Base-by-base conservation (phyloP, 2,113 vertebrate species). In the Actenoides hombroni region DNA sequence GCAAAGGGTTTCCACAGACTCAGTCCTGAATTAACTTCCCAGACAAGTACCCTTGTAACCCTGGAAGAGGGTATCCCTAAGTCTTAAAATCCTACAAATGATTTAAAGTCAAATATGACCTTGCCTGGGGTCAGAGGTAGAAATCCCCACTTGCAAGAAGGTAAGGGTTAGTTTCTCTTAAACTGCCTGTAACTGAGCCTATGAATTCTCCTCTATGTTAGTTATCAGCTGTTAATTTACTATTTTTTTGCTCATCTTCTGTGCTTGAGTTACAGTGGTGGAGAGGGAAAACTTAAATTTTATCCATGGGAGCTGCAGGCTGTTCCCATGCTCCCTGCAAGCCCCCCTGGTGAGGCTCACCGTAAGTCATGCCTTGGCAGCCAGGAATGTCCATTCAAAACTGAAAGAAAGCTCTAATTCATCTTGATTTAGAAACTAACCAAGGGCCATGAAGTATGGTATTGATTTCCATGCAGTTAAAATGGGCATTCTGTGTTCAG, bases 121-220 rank as follows among this genome's bases (percentile, higher is more conserved):
- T 11, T 78, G 18, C 20, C 33, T 89, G 9, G 17, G 12, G 7
- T 54, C 31, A 82, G 48, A 77, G n/a, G 23, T 29, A 69, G 31
- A 83, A 69, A 74, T 54, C 60, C 11, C 33, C 13, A 37, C 11
- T 15, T 49, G 19, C 23, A 64, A 42, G 33, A 28, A 69, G 54
- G 2, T 3, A 5, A 85, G 16, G 16, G 0, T 0, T 21, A 20
- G 28, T 69, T 85, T 70, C 28, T 75, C 17, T 21, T 75, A 69
- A 89, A 60, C 17, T 65, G 3, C 24, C 12, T 60, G 8, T 40
- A 70, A 40, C 3, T 9, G 12, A 69, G 8, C 9, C 3, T 56
- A 21, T 35, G 44, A 79, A 29, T 56, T 14, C 2, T 56, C 13
- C 7, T 56, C 25, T 35, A 3, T 4, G 1, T n/a, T 39, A 69